phyloP scores from a whole-genome alignment of 2,797 vertebrate species.

The Podarcis lilfordi region DNA sequence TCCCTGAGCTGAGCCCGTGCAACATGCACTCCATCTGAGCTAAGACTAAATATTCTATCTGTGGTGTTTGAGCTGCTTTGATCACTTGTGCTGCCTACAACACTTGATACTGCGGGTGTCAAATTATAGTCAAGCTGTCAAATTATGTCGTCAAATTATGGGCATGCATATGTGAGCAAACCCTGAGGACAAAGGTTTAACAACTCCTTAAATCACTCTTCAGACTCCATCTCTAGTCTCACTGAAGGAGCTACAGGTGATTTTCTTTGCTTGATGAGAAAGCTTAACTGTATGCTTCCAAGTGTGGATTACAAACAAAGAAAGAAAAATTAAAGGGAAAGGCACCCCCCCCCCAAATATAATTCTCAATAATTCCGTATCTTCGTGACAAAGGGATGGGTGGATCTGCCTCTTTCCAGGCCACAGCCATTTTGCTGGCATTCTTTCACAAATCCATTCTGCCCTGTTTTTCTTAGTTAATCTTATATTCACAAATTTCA shows the following conservation, averaged over 20 bases:
- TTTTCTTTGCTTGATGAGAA: not conserved
- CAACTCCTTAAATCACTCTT: not conserved
- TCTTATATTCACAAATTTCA: too few species aligned
- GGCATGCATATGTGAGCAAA: not conserved
- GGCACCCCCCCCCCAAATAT: not conserved
- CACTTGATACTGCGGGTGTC: not conserved
- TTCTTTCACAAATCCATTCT: too few species aligned
- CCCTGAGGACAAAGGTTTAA: not conserved
- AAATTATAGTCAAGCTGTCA: not conserved
- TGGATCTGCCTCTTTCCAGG: too few species aligned
- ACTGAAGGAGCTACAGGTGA: not conserved
- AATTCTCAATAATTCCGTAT: not conserved
- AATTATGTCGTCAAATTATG: too few species aligned
- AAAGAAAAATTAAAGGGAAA: slow-evolving; percentile 24
- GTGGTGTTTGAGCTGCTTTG: not conserved
- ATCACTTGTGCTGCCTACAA: too few species aligned
- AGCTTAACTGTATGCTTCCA: not conserved
- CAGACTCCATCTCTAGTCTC: not conserved
- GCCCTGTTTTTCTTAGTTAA: too few species aligned
- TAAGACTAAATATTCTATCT: not conserved
- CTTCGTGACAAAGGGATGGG: not conserved
- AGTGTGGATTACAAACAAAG: slow-evolving; percentile 21
- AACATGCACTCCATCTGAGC: not conserved
- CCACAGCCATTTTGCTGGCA: too few species aligned
- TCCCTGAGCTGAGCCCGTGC: not conserved